phyloP scores from a whole-genome alignment of 2,113 vertebrate species.

The Poeciliopsis turrubarensis region DNA sequence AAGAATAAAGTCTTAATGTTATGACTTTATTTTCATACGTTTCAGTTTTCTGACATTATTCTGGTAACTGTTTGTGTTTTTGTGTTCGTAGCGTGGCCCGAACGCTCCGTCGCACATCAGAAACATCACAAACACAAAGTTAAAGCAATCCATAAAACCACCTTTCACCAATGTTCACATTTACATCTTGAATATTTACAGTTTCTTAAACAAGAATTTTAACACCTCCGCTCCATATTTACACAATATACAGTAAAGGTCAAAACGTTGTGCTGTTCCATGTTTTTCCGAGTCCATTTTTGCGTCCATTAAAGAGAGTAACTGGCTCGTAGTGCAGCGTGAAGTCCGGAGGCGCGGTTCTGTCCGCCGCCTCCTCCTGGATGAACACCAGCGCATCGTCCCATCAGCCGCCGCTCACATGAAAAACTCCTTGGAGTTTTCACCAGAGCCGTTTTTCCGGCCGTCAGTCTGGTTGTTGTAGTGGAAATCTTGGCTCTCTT shows the following conservation, averaged over 20 bases:
- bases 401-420: constrained; percentile 77
- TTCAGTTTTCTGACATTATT: too few relatives aligned
- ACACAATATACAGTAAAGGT: constrained; percentile 43
- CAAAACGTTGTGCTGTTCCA: constrained; percentile 19
- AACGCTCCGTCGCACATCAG: not conserved
- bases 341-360: constrained; percentile 44
- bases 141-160: constrained; percentile 15
- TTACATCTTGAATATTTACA: constrained; percentile 74
- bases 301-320: not conserved
- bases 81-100: too few relatives aligned
- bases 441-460: constrained; percentile 78
- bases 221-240: constrained; percentile 48
- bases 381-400: constrained; percentile 5
- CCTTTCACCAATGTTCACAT: constrained; percentile 52
- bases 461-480: constrained; percentile 85
- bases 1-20: too few relatives aligned
- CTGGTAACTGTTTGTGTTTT: too few relatives aligned
- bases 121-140: constrained; percentile 4
- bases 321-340: constrained; percentile 39
- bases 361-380: constrained; percentile 33
- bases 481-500: constrained; percentile 84
- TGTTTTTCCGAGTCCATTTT: not conserved
- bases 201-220: constrained; percentile 48
- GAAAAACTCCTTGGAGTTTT: constrained; percentile 93
- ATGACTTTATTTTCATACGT: too few relatives aligned